Base-by-base conservation (phyloP, 2,888 invertebrate species). In the Drosophila birchii region DNA sequence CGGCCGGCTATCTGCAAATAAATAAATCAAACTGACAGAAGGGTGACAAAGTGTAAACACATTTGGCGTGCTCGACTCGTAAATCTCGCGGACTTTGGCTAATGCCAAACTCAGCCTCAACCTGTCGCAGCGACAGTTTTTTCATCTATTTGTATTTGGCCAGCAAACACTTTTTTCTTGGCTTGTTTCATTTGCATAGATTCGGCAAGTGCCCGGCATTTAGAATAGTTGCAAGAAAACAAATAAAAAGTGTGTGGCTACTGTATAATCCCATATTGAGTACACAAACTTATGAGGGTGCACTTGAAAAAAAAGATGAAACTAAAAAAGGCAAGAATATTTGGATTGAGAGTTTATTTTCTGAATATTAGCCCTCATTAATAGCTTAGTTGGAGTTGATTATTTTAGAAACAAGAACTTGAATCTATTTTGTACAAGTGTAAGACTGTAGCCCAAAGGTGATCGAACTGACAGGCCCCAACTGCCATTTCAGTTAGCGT, bases 1-100 rank as follows among this genome's bases (percentile, higher is more conserved):
- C 34, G 51, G 49, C 72, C 71, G 80, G 63, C 76, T 89, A 86
- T 86, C 86, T 86, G 88, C 88, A 88, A 89, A 86, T 79, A 86
- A 83, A 86, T 90, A 91, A 90, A 90, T 90, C 89, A 91, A 90
- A 80, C 89, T 90, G 88, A 89, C 90, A 91, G 90, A 90, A 91
- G 90, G 91, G 90, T 90, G 90, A 91, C 90, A 90, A 91, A 90
- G 90, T 91, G 91, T 90, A 90, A 90, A 90, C 90, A 91, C 90
- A 88, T 90, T 90, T 88, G 87, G 90, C 88, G 81, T 80, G 89
- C 82, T 79, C 87, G 79, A 79, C 85, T 87, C 86, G 90, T 88
- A 88, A 88, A 88, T 88, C 90, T 88, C 78, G 63, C 29, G 83
- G 88, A 88, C 86, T 79, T 87, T 82, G 82, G 77, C 80, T 84